Base-by-base conservation (phyloP, 2,113 vertebrate genomes). In the Ramphastos sulfuratus region DNA sequence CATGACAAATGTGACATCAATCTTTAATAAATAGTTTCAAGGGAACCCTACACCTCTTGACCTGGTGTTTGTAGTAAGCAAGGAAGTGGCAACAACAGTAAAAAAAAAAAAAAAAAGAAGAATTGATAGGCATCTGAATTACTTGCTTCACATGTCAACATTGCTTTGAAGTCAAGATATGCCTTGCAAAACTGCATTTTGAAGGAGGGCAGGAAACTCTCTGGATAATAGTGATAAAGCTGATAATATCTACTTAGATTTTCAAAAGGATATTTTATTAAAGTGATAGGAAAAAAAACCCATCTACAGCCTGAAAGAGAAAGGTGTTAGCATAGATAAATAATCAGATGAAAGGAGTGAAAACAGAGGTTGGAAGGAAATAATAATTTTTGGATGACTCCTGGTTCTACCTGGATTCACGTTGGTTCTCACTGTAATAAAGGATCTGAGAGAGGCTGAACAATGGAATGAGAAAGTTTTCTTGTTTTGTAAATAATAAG, bases 1-100 rank as follows among this genome's bases (percentile, higher is more conserved):
- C 31, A 82, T 0, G 0, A 82, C 37, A 87, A 89, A 77, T 2
- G 1, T 73, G 23, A 73, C 17, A 5, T n/a, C 17, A n/a, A 7
- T 39, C 69, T 66, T 91, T 61, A 87, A 82, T 5, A 2, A 85
- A 65, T 1, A 58, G 13, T 61, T 92, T 86, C 28, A 77, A 73
- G 24, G 18, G 13, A 84, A 82, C 6, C 4, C 7, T 25, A 70
- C 4, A 21, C 4, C 5, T 71, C 48, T 72, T 54, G 31, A n/a
- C 25, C 18, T 76, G 14, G 12, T n/a, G 9, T 28, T 85, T 46
- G 9, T 28, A 82, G 18, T 11, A 24, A 8, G 21, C 27, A 89
- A 87, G 8, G 19, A 78, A 78, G 16, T 8, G 19, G 18, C 21
- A 79, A 27, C 8, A 74, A 83, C 12, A 42, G 23, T 28, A 15